Evolutionary conservation across 2,888 invertebrate species (phyloP), one percentile per base, ranked within the genome.

Genomic region (Zele albiditarsus): DNA sequence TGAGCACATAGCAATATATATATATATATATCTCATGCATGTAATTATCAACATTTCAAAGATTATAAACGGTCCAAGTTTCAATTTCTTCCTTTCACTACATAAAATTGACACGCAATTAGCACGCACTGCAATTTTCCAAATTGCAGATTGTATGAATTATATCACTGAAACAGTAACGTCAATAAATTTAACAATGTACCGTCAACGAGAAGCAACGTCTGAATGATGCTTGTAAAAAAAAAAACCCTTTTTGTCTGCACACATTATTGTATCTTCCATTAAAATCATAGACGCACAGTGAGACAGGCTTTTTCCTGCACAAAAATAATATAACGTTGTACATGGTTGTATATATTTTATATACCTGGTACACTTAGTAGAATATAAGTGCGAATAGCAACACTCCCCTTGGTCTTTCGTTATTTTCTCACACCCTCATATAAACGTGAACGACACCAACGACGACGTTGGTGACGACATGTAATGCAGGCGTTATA

Each of bases 321-420:
- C 72, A 31, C 72, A 60, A 67, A 65, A 73, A 67, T 33, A 57
- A 71, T n/a, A 65, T 33, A 38, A 46, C 16, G 33, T n/a, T 60
- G 65, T 53, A 63, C 38, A 62, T 46, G 27, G 67, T 68, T 76
- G 71, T 53, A 20, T 20, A 53, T n/a, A 46, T 46, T 16, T 16
- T 46, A n/a, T 46, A n/a, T 14, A 46, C 4, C 70, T 65, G 71
- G 77, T 69, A 67, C 91, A 92, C 92, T 92, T 91, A 91, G 91
- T 91, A 46, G 27, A 91, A 92, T 92, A 91, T 92, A 92, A 92
- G 92, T 92, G 92, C 91, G 91, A 92, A 92, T 92, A 92, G 92
- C 92, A 91, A 92, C 92, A 91, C 92, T 92, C 91, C 91, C 90
- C 71, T 58, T 90, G 90, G 90, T 90, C 90, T 90, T 90, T 90